Evolutionary conservation across 2,113 vertebrate species (phyloP), one percentile per base, ranked within the genome.

Genomic region (Charadrius vociferus): DNA sequence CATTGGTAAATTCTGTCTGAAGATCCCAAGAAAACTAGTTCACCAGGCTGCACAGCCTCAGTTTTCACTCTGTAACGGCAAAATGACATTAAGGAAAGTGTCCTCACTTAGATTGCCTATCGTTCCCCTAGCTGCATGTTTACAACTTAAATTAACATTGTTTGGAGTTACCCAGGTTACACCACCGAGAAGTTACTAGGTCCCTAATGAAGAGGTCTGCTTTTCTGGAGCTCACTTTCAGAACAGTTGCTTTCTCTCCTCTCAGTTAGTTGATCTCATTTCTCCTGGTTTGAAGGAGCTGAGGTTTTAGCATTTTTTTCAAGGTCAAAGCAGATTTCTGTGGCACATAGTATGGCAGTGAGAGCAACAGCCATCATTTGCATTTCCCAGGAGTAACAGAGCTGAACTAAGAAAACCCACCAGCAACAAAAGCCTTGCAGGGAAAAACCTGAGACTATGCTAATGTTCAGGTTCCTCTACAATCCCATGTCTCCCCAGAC

Each of bases 1-100:
- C 14, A 4, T 32, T 16, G 14, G 14, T 26, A 94, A 97, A 94
- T 65, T 89, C 66, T 93, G 22, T 63, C 39, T 88, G 52, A 68
- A 29, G 21, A 83, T 66, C 59, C 36, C 43, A 67, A 87, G 65
- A 97, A 97, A 96, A 88, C 32, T 77, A 59, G 79, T 90, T 94
- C 56, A 94, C 15, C 23, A 63, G 39, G 37, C 39, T 86, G 26
- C 23, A 61, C 6, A 87, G 37, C 32, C 17, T 65, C 27, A 50
- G 14, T 12, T 77, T 91, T 71, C 47, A 66, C 14, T 45, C 26
- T n/a, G 21, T 32, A 68, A 49, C 6, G 63, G 41, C 71, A 92
- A 87, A 68, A 81, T 71, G 0, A 55, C 20, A 49, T 34, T 37
- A 67, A 41, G 7, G 7, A 49, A 20, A 61, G 11, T 1, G 4